Evolutionary conservation across 2,888 invertebrate genomes (phyloP).

Genomic region (Monopis laevigella): DNA sequence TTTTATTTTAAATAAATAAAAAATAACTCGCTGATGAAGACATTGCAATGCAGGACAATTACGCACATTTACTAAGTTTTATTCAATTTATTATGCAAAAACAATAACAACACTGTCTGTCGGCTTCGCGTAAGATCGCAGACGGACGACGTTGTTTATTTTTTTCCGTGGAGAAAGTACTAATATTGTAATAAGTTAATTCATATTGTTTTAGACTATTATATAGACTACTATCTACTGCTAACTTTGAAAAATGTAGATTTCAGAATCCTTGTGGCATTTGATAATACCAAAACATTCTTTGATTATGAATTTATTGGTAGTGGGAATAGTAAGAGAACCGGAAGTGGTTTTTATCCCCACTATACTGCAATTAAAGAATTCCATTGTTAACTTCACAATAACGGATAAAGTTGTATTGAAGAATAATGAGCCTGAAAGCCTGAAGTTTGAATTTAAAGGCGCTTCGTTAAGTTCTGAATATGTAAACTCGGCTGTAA

Average conservation of each 20-base stretch:
- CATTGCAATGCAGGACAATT: too few relatives aligned
- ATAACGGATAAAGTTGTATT: slow-evolving; percentile 47
- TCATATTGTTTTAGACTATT: background rate
- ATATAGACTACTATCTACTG: too few relatives aligned
- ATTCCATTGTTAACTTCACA: slow-evolving; percentile 69
- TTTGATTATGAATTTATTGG: slow-evolving; percentile 63
- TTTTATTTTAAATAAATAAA: too few relatives aligned
- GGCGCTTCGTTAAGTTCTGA: slow-evolving; percentile 65
- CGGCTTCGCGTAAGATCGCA: too few relatives aligned
- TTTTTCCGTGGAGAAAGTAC: too few relatives aligned
- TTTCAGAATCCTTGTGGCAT: slow-evolving; percentile 73
- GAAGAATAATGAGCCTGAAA: slow-evolving; percentile 63
- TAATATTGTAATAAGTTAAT: too few relatives aligned
- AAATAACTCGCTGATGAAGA: too few relatives aligned
- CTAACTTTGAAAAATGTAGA: slow-evolving; percentile 23
- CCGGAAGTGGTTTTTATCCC: slow-evolving; percentile 70
- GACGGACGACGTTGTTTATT: too few relatives aligned
- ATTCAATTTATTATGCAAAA: too few relatives aligned
- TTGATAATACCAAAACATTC: slow-evolving; percentile 68
- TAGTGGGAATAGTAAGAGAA: slow-evolving; percentile 72
- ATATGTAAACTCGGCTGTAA: slow-evolving; percentile 57
- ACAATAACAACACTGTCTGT: too few relatives aligned
- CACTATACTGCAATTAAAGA: slow-evolving; percentile 67
- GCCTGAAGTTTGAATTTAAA: slow-evolving; percentile 59
- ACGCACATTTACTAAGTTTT: too few relatives aligned